Evolutionary conservation across 1,140 invertebrate genomes (phyloP).

Genomic region (Acromyrmex charruanus): DNA sequence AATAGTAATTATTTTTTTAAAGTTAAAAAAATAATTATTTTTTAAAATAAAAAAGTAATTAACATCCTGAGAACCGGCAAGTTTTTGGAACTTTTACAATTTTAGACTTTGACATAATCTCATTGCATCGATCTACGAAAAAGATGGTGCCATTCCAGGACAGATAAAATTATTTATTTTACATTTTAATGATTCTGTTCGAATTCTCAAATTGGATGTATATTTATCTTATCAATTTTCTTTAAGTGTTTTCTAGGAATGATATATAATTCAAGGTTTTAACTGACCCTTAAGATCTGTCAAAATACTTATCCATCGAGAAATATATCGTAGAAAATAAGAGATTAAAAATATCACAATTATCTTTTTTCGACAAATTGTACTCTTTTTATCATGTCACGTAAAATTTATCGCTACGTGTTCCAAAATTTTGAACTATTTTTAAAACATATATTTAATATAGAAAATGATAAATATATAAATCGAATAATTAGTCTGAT

Average conservation of each 20-base stretch:
- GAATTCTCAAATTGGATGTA: too few relatives aligned
- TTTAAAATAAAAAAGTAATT: too few relatives aligned
- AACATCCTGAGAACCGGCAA: too few relatives aligned
- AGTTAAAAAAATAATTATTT: too few relatives aligned
- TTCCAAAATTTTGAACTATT: neutral
- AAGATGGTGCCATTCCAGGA: too few relatives aligned
- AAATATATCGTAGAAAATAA: too few relatives aligned
- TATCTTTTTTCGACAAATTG: neutral
- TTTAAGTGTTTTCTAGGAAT: neutral
- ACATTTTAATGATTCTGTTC: too few relatives aligned
- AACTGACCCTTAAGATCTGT: neutral
- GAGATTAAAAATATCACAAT: neutral
- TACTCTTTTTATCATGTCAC: neutral
- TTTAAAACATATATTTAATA: neutral
- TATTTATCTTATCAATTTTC: neutral
- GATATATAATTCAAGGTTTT: neutral
- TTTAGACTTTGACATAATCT: too few relatives aligned
- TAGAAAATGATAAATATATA: neutral
- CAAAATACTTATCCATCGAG: neutral
- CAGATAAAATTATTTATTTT: too few relatives aligned
- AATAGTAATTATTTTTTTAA: too few relatives aligned
- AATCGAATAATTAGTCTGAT: neutral
- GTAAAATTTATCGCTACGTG: neutral
- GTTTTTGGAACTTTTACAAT: too few relatives aligned
- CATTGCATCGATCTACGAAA: too few relatives aligned